Evolutionary conservation across 2,888 invertebrate species (phyloP), one percentile per base, ranked within the genome.

Genomic region (Eurytoma adleriae): DNA sequence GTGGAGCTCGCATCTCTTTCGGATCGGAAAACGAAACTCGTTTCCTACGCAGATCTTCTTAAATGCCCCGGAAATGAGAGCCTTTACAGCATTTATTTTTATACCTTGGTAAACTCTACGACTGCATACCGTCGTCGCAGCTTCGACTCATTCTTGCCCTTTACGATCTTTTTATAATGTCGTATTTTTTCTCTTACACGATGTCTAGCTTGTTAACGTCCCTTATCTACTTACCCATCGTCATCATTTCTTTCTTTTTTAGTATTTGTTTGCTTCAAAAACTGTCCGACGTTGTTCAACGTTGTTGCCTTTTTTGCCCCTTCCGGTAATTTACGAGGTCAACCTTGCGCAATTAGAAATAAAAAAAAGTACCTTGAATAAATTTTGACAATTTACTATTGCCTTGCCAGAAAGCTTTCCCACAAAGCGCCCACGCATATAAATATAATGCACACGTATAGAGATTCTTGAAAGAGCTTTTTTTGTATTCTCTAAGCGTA

Each of bases 151-250:
- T 62, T 72, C 40, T 50, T 59, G 73, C 54, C 68, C 57, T 79
- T 79, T 79, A 79, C 69, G 73, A 73, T 73, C 68, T 64, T 79
- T 79, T 79, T 79, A 79, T 62, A 69, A 78, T 78, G 68, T 61
- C 61, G 54, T 78, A 72, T 73, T 78, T 78, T 73, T 78, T 16
- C 72, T 54, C 50, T 61, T 72, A 78, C 78, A 68, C 54, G 61
- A 61, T 68, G 72, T 48, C 67, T 61, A 61, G 68, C 72, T 67
- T 61, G 67, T 68, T 68, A 67, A 78, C 61, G 72, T 48, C 68
- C 40, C 59, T 78, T 68, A 78, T 72, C 61, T 61, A 20, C 72
- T 68, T 61, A 30, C 18, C 61, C 54, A 68, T 72, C 71, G 48
- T 13, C 10, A 40, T 54, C 16, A 10, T 52, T 12, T 24, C 1